Evolutionary conservation across 1,140 invertebrate genomes (phyloP), one percentile per base, ranked within the genome.

Genomic region (Drosophila ironensis): DNA sequence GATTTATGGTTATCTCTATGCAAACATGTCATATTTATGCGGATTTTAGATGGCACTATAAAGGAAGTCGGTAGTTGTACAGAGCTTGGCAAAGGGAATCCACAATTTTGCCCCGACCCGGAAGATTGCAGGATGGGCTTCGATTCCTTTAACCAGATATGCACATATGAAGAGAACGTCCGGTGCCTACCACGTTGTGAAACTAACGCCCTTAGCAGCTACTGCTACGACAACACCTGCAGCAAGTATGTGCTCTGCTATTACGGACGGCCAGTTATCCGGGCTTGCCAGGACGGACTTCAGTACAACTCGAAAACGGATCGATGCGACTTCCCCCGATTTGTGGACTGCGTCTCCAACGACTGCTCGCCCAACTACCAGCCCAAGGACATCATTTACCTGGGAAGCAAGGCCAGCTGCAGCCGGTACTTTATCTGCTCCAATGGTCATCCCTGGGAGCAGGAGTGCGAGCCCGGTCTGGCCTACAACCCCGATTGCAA

Each of bases 341-440:
- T 57, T 35, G 78, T 84, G 9, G 78, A 84, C 38, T 84, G 78
- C 35, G 78, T 84, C n/a, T 60, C 74, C 24, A 81, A 84, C 48
- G 25, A 81, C 8, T 84, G 78, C 24, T 76, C 68, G 4, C 40
- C 51, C 3, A 44, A 24, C 1, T 48, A 46, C 12, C 44, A 69
- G 27, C 60, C 82, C 0, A 9, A 57, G 14, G 67, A 87, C 63
- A 89, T 89, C 8, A 60, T 37, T 3, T 89, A 74, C 40, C 11
- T 89, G 16, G 4, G 46, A 6, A 89, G 87, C 44, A 87, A 87
- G 38, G 78, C 87, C 0, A 19, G 48, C 4, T 89, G 87, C 40
- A 60, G 37, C 22, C 87, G 81, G 30, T 89, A 87, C 33, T 89
- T 61, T 14, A 57, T 89, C 8, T 89, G 87, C 12, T 59, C 80